A percentile compares a stretch with the other conserved stretches of the same genome.
phyloP scores from a whole-genome alignment of 2,113 vertebrate species.

The Xiphias gladius region DNA sequence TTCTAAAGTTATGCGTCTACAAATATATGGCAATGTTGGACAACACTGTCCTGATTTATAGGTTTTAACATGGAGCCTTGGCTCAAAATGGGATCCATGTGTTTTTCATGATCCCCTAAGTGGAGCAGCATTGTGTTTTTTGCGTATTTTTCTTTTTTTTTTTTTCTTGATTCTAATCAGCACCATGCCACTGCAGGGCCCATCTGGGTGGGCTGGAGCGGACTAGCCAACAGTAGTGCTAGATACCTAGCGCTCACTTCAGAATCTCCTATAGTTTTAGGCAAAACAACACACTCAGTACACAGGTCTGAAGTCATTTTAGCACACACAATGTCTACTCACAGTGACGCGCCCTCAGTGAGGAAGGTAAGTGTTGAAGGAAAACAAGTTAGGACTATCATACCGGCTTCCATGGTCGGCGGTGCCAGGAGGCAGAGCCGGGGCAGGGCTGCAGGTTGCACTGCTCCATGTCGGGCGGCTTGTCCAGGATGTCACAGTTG shows the following conservation, averaged over 20 bases:
- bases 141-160: constrained; percentile 34
- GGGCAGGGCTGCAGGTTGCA: constrained; percentile 92
- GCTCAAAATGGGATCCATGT: constrained; percentile 72
- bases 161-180: constrained; percentile 73
- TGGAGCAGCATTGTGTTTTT: constrained; percentile 74
- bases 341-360: constrained; percentile 57
- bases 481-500: constrained; percentile 92
- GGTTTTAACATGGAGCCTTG: constrained; percentile 64
- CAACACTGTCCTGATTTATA: constrained; percentile 70
- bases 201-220: constrained; percentile 67
- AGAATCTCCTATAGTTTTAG: constrained; percentile 49
- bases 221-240: constrained; percentile 34
- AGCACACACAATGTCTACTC: constrained; percentile 67
- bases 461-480: constrained; percentile 89
- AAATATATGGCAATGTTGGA: constrained; percentile 73
- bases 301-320: constrained; percentile 60
- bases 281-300: constrained; percentile 41
- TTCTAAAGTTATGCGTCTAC: constrained; percentile 64
- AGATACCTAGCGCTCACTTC: constrained; percentile 45
- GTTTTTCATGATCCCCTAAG: constrained; percentile 71
- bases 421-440: constrained; percentile 91
- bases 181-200: constrained; percentile 73
- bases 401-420: constrained; percentile 96
- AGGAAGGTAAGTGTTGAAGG: constrained; percentile 47
- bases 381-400: constrained; percentile 86